phyloP scores from a whole-genome alignment of 2,797 vertebrate genomes.

The Perodicticus potto region DNA sequence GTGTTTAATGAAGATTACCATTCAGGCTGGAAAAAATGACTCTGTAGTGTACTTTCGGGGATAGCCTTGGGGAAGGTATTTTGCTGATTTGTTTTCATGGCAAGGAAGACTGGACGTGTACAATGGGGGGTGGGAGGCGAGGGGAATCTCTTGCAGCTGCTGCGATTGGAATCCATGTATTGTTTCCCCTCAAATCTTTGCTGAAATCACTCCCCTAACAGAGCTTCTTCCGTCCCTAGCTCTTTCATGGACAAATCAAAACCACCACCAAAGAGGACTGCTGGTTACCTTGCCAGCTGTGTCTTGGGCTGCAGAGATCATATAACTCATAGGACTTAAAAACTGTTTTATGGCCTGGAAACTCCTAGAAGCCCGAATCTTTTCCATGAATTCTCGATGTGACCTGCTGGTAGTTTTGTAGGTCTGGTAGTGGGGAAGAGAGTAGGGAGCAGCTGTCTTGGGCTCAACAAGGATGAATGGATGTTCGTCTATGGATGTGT shows the following conservation, averaged over 20 bases:
- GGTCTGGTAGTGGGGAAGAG: accelerated
- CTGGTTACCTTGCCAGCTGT: background rate
- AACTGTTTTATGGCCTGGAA: background rate
- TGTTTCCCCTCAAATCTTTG: background rate
- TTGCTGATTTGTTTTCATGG: background rate
- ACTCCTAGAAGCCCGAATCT: slow-evolving; percentile 1
- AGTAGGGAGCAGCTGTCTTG: background rate
- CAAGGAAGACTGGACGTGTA: background rate
- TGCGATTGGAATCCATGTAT: background rate
- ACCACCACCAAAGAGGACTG: background rate
- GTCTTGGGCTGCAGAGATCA: background rate
- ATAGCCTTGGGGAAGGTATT: background rate
- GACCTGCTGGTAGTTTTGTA: background rate
- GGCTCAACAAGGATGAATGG: background rate
- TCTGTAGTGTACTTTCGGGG: background rate
- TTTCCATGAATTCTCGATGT: background rate
- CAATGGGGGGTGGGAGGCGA: background rate
- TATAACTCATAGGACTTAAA: background rate
- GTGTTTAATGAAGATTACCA: background rate
- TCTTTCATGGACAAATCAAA: background rate
- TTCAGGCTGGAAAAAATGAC: background rate
- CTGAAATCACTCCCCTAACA: background rate
- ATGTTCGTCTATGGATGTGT: background rate
- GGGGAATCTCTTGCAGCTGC: background rate
- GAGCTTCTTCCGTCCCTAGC: background rate